Conservation (phyloP, 30 jellyfish, hydroid and myxozoan genomes). For the Morbakka virulenta region DNA sequence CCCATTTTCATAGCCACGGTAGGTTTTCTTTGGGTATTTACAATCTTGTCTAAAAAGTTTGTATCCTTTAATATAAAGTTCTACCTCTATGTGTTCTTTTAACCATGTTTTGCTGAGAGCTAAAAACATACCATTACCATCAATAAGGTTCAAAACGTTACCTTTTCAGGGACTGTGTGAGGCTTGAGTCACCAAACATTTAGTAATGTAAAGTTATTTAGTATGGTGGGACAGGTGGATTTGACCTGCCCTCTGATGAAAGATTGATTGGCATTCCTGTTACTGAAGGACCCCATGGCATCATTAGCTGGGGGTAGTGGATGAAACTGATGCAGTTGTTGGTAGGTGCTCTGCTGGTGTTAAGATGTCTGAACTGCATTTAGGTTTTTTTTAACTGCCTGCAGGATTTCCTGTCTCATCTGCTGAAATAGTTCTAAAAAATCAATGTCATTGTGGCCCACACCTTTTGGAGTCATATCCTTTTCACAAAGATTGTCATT, state of each 20-base stretch:
- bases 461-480: too few species aligned
- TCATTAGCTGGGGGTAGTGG: not conserved
- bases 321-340: not conserved
- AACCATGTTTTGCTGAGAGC: slow-evolving; percentile 9
- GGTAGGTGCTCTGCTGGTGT: too few species aligned
- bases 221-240: not conserved
- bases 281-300: not conserved
- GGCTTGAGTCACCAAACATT: not conserved
- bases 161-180: not conserved
- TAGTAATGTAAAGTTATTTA: too few species aligned
- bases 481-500: not conserved
- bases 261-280: not conserved
- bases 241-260: not conserved
- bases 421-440: too few species aligned
- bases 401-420: too few species aligned
- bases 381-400: too few species aligned
- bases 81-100: not conserved
- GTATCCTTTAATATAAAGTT: not conserved
- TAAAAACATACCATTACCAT: not conserved
- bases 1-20: not conserved
- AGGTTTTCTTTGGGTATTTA: not conserved
- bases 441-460: too few species aligned
- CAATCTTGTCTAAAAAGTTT: not conserved
- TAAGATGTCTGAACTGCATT: too few species aligned
- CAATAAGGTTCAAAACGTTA: not conserved